Base-by-base conservation (phyloP, 2,113 vertebrate genomes). In the Zosterops hypoxanthus region DNA sequence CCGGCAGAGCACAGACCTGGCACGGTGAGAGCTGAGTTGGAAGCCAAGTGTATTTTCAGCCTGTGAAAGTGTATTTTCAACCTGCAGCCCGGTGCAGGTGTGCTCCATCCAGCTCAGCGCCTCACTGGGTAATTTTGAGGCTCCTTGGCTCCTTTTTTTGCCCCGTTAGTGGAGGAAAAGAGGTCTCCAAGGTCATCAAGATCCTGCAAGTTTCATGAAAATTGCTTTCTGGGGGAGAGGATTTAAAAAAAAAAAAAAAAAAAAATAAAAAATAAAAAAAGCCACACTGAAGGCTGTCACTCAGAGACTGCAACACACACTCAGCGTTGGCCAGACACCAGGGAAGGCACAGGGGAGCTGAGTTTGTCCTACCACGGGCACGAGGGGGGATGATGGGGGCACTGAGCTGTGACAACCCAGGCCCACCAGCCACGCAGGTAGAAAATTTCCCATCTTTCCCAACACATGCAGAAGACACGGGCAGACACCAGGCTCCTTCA, bases 21-120 rank as follows among this genome's bases (percentile, higher is more conserved):
- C 86, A 77, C 4, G 3, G 55, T 9, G 52, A 61, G 76, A 22
- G 63, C 66, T 11, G 68, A 31, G 29, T 16, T 41, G 50, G 76
- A 34, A 90, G 94, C 92, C 95, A 93, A 94, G 64, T 17, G 61
- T 83, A 82, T 90, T 97, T 96, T 87, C 56, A 75, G 87, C 71
- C 80, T 61, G 79, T 11, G 39, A 39, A 39, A 39, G 39, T 39
- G 39, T 39, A 39, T 39, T 39, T 39, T 39, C 39, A 39, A 39
- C 39, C 39, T 39, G 39, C 39, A 39, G 92, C 31, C 70, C 77
- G 88, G 36, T 83, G 88, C 88, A 96, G 92, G 92, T 94, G 94
- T 80, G 71, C 46, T 83, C 79, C 90, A 66, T 90, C 50, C 47
- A 88, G 68, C 75, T 86, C 90, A 19, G 85, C 17, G 49, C 63